Conservation (phyloP, 1,140 invertebrate genomes). For the Pteromalus puparum region DNA sequence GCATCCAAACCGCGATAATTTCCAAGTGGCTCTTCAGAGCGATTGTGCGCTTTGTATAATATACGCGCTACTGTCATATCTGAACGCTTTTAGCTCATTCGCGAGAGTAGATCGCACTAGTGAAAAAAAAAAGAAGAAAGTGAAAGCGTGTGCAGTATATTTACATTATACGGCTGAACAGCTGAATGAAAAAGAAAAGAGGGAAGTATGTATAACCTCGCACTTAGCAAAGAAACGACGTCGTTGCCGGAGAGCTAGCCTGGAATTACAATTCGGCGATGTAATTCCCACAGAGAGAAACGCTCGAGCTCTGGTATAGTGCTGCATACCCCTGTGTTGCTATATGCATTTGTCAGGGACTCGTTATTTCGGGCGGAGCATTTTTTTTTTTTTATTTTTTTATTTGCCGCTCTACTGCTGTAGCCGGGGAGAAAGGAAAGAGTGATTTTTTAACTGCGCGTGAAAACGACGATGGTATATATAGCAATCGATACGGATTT, state of each 20-base stretch:
- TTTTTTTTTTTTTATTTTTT: not conserved
- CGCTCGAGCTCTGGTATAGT: too few species aligned
- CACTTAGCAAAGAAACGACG: constrained; percentile 63
- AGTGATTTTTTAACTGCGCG: not conserved
- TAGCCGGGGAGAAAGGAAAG: not conserved
- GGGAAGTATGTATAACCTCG: not conserved
- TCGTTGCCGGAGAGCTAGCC: constrained; percentile 65
- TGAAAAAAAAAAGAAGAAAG: not conserved
- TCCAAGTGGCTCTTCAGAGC: not conserved
- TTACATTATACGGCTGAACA: not conserved
- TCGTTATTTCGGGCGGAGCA: constrained; percentile 61
- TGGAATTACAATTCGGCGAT: constrained; percentile 74
- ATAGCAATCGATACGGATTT: not conserved
- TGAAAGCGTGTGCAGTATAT: not conserved
- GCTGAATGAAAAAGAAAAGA: not conserved
- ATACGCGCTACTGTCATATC: not conserved
- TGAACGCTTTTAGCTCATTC: not conserved
- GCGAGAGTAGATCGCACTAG: not conserved
- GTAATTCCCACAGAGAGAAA: constrained; percentile 63
- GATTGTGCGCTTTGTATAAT: not conserved
- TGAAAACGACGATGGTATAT: not conserved
- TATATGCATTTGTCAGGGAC: constrained; percentile 71
- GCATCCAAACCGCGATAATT: not conserved
- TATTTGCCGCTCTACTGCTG: not conserved
- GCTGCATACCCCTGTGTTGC: constrained; percentile 44